Evolutionary conservation across 2,113 vertebrate species (phyloP), one percentile per base, ranked within the genome.

Genomic region (Triplophysa tibetana): DNA sequence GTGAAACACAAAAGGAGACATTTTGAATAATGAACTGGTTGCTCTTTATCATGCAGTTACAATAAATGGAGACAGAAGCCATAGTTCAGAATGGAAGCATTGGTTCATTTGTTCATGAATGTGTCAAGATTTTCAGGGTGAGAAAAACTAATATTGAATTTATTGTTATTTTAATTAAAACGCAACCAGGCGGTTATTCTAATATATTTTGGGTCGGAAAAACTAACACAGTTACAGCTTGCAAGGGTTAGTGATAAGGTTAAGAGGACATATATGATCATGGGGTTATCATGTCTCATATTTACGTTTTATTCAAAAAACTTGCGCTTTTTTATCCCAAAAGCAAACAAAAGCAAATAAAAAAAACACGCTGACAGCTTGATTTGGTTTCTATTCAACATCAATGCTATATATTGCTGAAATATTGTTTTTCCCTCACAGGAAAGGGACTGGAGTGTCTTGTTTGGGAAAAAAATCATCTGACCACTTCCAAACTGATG

Each of bases 401-500:
- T 29, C 19, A 29, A 63, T 45, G 69, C 64, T 78, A 69, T n/a
- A n/a, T n/a, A n/a, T n/a, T n/a, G n/a, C n/a, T 69, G 68, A 19
- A 52, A 79, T 58, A 66, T 26, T 81, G 45, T 81, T 2, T 85
- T 60, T 85, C 52, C 78, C 17, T 78, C 24, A 85, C 11, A 64
- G 67, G 81, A 91, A 89, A 77, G 69, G 69, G 29, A 26, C 79
- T 60, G 67, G 75, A 26, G 78, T 65, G 62, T 60, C 67, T 77
- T 45, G 84, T 88, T 87, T 90, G 33, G 86, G 89, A 90, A 86
- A 89, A 89, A 82, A 84, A 79, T 86, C 86, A 70, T 88, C 88
- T 80, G 83, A 81, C 83, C 87, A 86, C 84, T 81, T 89, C 77
- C 75, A 85, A 90, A 89, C 91, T 89, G 89, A 91, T 90, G 89